phyloP scores from a whole-genome alignment of 2,113 vertebrate species.

The Nothocercus julius region DNA sequence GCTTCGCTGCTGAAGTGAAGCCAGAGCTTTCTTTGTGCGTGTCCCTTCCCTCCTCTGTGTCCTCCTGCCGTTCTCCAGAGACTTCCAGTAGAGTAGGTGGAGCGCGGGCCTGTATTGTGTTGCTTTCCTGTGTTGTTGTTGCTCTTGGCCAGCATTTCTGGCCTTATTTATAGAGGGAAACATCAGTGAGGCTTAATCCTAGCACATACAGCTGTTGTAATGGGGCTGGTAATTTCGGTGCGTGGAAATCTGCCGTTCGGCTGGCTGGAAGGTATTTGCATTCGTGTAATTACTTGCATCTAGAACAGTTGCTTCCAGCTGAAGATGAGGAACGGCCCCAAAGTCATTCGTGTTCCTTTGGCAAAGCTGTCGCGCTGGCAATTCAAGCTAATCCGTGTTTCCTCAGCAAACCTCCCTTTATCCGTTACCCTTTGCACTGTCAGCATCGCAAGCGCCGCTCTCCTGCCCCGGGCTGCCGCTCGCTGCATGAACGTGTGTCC shows the following conservation, averaged over 20 bases:
- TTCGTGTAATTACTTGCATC: neutral
- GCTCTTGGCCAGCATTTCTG: conserved; percentile 59
- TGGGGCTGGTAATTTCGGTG: neutral
- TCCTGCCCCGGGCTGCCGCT: too few species aligned
- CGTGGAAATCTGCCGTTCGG: neutral
- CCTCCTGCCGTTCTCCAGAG: conserved; percentile 56
- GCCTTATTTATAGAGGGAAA: conserved; percentile 22
- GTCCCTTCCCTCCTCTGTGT: conserved; percentile 16
- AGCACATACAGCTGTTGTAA: neutral
- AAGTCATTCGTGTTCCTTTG: neutral
- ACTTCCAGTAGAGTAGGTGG: conserved; percentile 73
- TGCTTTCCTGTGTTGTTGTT: conserved; percentile 74
- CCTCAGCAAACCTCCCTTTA: neutral
- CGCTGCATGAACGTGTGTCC: neutral
- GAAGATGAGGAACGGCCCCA: neutral
- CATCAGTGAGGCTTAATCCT: neutral
- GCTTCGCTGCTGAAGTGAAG: neutral
- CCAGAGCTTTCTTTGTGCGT: neutral
- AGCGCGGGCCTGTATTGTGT: conserved; percentile 73
- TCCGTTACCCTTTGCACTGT: neutral
- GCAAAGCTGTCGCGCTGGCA: neutral
- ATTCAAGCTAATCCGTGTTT: neutral
- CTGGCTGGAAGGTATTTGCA: neutral
- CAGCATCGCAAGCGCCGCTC: neutral
- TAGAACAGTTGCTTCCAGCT: neutral